Base-by-base conservation (phyloP, 2,113 vertebrate species). In the Amphiprion ocellaris region DNA sequence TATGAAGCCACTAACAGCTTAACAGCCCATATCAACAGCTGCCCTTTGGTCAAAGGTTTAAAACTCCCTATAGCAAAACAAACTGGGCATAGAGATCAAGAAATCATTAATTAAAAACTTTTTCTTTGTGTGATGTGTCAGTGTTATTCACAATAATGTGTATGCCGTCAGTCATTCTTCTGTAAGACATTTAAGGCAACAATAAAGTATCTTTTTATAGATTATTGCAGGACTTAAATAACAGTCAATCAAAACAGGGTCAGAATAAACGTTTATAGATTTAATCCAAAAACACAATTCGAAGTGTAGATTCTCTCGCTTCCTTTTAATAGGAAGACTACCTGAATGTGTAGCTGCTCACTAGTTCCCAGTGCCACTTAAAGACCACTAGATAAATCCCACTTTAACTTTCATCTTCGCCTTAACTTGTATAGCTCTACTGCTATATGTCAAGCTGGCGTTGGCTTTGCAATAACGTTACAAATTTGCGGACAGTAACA, bases 21-120 rank as follows among this genome's bases (percentile, higher is more conserved):
- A 79, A 76, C 59, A 71, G n/a, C 21, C 28, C 53, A n/a, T 14
- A 33, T 37, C 12, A 81, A 59, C 55, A 41, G 5, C 52, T 70
- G 55, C 33, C 49, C 62, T 39, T 9, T 54, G 37, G 26, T 72
- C 69, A 81, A 83, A 79, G 73, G 80, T 83, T 82, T 84, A 74
- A 61, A 69, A 7, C n/a, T 21, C 10, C 12, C 16, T 37, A 53
- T 14, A 23, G 44, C 46, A n/a, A 77, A 77, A 66, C 15, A 79
- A 70, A 52, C 37, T 9, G 49, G 14, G 6, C 10, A 44, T 4
- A 23, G 10, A 16, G 12, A 46, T 39, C 28, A 59, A 19, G 6
- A 15, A 11, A 37, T 41, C 28, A 54, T 50, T 26, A 5, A 50
- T 2, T 5, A 23, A 10, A 24, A 17, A 55, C 61, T n/a, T 23